phyloP scores from a whole-genome alignment of 1,140 invertebrate species.

The Drosophila sulfurigaster region DNA sequence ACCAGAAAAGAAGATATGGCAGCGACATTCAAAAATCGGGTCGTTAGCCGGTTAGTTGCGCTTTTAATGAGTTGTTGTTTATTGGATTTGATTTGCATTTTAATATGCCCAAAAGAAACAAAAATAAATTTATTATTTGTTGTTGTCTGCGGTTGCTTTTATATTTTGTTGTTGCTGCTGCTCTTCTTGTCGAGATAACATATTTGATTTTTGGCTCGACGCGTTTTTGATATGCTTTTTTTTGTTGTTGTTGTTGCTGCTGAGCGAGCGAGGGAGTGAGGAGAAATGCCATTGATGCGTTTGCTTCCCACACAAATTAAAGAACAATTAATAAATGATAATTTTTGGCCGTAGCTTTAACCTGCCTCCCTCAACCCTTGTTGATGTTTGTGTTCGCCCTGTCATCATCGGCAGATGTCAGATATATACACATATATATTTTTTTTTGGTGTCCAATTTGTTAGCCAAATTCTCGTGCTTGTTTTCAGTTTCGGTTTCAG shows the following conservation, averaged over 20 bases:
- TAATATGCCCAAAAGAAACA: slow-evolving; percentile 37
- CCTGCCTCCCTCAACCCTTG: neutral
- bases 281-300: slow-evolving; percentile 43
- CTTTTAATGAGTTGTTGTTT: slow-evolving; percentile 81
- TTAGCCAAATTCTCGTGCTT: slow-evolving; percentile 24
- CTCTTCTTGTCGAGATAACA: slow-evolving; percentile 7
- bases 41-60: slow-evolving; percentile 65
- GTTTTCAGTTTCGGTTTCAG: slow-evolving; percentile 1
- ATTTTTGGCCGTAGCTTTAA: slow-evolving; percentile 30
- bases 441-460: slow-evolving; percentile 38
- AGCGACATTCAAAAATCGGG: slow-evolving; percentile 31
- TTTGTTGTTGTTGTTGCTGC: too few relatives aligned
- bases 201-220: slow-evolving; percentile 21
- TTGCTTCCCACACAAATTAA: slow-evolving; percentile 83
- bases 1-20: neutral
- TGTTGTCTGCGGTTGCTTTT: slow-evolving; percentile 47
- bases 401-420: slow-evolving; percentile 35
- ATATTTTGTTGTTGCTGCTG: neutral
- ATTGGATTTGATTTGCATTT: slow-evolving; percentile 77
- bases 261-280: neutral
- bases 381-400: slow-evolving; percentile 15
- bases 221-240: neutral
- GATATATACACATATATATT: too few relatives aligned
- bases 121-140: slow-evolving; percentile 68
- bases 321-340: slow-evolving; percentile 82